These are phyloP conservation scores for Melanaphis sacchari DNA, from an alignment of 1,140 invertebrate genomes.

Conservation along the genomic window DNA sequence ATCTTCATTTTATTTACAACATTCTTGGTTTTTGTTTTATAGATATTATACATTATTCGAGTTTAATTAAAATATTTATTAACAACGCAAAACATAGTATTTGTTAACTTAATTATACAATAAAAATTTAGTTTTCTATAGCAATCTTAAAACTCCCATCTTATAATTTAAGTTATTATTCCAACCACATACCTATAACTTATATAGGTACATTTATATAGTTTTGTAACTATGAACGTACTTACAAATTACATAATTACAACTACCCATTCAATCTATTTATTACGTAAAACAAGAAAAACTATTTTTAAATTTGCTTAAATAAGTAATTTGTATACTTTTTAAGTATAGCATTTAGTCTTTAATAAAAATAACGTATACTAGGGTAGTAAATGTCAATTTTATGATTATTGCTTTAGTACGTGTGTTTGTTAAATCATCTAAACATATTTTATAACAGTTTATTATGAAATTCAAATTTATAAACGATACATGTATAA, in stretches of 20 bases:
- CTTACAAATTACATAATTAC: slow-evolving; percentile 17
- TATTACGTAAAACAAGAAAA: not conserved
- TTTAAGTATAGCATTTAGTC: slow-evolving; percentile 1
- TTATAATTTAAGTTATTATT: slow-evolving; percentile 10
- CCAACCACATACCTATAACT: not conserved
- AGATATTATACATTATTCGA: not conserved
- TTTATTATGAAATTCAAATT: not conserved
- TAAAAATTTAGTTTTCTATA: not conserved
- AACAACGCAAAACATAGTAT: not conserved
- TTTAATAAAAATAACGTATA: not conserved
- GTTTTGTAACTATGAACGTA: not conserved
- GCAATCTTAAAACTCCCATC: not conserved
- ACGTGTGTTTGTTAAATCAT: not conserved
- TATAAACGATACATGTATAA: not conserved
- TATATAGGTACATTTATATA: slow-evolving; percentile 1
- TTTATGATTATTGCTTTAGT: not conserved
- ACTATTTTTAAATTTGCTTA: slow-evolving; percentile 15
- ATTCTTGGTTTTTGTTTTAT: not conserved
- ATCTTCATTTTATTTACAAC: not conserved
- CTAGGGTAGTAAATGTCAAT: not conserved
- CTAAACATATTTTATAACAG: not conserved
- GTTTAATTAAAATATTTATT: not conserved
- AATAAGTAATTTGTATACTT: slow-evolving; percentile 12
- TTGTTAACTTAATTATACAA: not conserved
- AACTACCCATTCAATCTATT: slow-evolving; percentile 5